A percentile compares a stretch with the other conserved stretches of the same genome.
phyloP scores from a whole-genome alignment of 2,113 vertebrate species.

The Nyctibius bracteatus region DNA sequence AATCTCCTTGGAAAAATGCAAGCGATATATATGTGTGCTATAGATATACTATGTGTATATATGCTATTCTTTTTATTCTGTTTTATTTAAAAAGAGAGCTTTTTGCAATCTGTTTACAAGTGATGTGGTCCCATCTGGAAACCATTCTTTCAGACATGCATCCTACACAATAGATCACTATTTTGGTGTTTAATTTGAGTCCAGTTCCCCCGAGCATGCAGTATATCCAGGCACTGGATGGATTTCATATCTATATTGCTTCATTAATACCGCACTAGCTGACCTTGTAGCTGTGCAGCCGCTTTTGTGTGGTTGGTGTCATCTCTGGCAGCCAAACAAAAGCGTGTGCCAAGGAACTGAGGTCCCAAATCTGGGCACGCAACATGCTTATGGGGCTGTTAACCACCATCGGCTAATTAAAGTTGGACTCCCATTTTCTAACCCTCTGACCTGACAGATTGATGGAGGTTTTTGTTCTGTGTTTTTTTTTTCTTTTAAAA shows the following conservation, averaged over 20 bases:
- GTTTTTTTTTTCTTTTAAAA: neutral
- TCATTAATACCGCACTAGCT: slow-evolving; percentile 44
- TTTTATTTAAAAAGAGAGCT: neutral
- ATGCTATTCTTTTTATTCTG: neutral
- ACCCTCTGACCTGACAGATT: neutral
- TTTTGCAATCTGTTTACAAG: neutral
- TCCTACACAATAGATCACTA: slow-evolving; percentile 58
- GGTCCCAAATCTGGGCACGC: slow-evolving; percentile 13
- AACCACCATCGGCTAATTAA: slow-evolving; percentile 34
- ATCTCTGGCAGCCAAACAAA: slow-evolving; percentile 31
- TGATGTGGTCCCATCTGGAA: slow-evolving; percentile 69
- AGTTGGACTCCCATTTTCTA: neutral
- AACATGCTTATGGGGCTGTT: neutral
- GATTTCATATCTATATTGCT: slow-evolving; percentile 67
- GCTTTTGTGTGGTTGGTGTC: slow-evolving; percentile 9
- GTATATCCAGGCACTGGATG: slow-evolving; percentile 43
- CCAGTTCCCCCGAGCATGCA: slow-evolving; percentile 33
- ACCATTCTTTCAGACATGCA: slow-evolving; percentile 40
- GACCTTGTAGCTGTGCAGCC: slow-evolving; percentile 31
- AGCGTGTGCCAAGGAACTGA: neutral
- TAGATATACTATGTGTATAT: neutral
- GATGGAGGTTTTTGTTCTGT: neutral
- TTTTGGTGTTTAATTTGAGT: slow-evolving; percentile 59
- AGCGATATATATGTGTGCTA: neutral
- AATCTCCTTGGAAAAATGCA: neutral